These are phyloP conservation scores for Leucophenga montana DNA, from an alignment of 2,888 invertebrate species.

Conservation along the genomic window DNA sequence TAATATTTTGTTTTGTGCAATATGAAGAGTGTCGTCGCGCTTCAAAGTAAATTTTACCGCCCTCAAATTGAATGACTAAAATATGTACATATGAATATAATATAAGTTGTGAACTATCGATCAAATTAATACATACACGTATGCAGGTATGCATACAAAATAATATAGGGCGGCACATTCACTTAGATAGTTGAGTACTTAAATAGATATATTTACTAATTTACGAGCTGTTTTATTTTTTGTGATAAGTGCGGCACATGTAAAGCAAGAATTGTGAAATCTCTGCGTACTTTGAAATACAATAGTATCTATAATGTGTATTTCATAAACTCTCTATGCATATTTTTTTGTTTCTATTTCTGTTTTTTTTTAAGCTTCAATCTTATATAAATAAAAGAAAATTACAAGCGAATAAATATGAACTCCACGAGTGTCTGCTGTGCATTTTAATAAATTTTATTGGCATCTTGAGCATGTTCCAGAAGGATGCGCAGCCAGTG, in stretches of 20 bases:
- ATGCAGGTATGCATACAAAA: too few species aligned
- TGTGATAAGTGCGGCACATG: too few species aligned
- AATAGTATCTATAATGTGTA: neutral
- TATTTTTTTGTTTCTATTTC: conserved; percentile 21
- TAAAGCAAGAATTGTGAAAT: neutral
- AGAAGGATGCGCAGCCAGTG: neutral
- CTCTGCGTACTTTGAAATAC: neutral
- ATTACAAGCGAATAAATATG: conserved; percentile 64
- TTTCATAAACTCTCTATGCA: conserved; percentile 20
- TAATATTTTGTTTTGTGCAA: neutral
- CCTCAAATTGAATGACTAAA: neutral
- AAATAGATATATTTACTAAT: too few species aligned
- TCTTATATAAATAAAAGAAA: conserved; percentile 34
- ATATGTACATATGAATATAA: neutral
- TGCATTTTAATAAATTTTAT: conserved; percentile 69
- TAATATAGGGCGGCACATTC: too few species aligned
- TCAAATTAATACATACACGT: neutral
- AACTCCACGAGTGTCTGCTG: conserved; percentile 67
- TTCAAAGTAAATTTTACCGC: conserved; percentile 8
- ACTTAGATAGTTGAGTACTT: too few species aligned
- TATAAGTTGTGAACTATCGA: conserved; percentile 6
- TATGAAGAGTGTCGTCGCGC: neutral
- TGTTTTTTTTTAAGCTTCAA: conserved; percentile 43
- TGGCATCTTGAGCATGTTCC: conserved; percentile 25
- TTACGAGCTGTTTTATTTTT: too few species aligned